Conservation (phyloP, 2,888 invertebrate species). For the Thereva unica region DNA sequence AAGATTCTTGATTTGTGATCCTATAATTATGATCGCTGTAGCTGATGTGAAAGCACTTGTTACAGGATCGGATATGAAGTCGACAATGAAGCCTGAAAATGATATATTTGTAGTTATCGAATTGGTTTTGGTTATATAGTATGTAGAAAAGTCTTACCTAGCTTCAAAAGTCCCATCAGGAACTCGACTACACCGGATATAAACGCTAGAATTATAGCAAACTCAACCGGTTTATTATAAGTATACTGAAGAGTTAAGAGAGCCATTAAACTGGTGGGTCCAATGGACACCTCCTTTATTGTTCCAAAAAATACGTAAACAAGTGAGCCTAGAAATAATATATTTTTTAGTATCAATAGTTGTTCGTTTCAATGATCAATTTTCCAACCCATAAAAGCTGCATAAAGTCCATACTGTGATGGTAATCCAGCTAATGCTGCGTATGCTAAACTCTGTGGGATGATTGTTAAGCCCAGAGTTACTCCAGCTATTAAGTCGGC, state of each 20-base stretch:
- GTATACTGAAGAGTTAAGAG: slow-evolving; percentile 78
- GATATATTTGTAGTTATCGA: not conserved
- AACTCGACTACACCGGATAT: slow-evolving; percentile 77
- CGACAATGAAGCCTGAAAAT: slow-evolving; percentile 75
- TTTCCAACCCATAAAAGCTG: slow-evolving; percentile 76
- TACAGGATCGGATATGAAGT: slow-evolving; percentile 81
- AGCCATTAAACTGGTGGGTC: slow-evolving; percentile 94
- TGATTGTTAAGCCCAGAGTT: slow-evolving; percentile 87
- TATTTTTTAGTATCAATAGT: not conserved
- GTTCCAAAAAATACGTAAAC: slow-evolving; percentile 88
- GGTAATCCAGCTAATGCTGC: slow-evolving; percentile 82
- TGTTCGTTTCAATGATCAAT: not conserved
- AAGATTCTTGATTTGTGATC: slow-evolving; percentile 74
- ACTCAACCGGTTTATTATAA: slow-evolving; percentile 69
- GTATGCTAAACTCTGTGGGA: slow-evolving; percentile 89
- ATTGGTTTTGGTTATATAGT: not conserved
- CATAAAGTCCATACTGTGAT: slow-evolving; percentile 90
- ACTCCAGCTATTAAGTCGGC: slow-evolving; percentile 87
- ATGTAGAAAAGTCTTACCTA: slow-evolving; percentile 63
- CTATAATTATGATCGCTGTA: slow-evolving; percentile 76
- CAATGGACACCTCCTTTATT: slow-evolving; percentile 82
- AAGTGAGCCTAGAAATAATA: slow-evolving; percentile 67
- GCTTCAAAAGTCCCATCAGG: slow-evolving; percentile 77
- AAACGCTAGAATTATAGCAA: slow-evolving; percentile 76
- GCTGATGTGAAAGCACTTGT: slow-evolving; percentile 85